These are phyloP conservation scores for Drosophila falleni DNA, from an alignment of 2,888 invertebrate genomes.

Conservation along the genomic window DNA sequence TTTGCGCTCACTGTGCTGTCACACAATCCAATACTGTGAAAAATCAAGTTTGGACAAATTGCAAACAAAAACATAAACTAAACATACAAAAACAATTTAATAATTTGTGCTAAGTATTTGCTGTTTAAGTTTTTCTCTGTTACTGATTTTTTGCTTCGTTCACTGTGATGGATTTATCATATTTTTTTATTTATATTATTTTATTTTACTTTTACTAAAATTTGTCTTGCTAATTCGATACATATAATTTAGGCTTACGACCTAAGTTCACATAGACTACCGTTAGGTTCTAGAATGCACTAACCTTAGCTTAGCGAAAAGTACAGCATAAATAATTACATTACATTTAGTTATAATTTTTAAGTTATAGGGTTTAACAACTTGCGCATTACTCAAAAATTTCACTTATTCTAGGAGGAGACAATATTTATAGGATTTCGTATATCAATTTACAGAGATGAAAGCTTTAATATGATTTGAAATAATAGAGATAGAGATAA, in stretches of 20 bases:
- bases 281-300: slow-evolving; percentile 83
- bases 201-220: slow-evolving; percentile 68
- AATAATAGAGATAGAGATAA: slow-evolving; percentile 36
- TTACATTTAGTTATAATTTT: slow-evolving; percentile 58
- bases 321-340: slow-evolving; percentile 79
- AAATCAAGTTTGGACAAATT: slow-evolving; percentile 51
- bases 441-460: slow-evolving; percentile 47
- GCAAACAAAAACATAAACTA: slow-evolving; percentile 37
- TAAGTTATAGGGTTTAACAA: slow-evolving; percentile 63
- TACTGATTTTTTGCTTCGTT: slow-evolving; percentile 18
- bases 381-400: slow-evolving; percentile 50
- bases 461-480: slow-evolving; percentile 28
- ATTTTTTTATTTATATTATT: slow-evolving; percentile 13
- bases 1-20: slow-evolving; percentile 52
- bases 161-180: slow-evolving; percentile 37
- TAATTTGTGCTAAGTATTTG: slow-evolving; percentile 75
- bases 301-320: slow-evolving; percentile 84
- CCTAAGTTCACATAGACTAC: slow-evolving; percentile 75
- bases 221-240: slow-evolving; percentile 78
- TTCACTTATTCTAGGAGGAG: slow-evolving; percentile 48
- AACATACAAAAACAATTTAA: slow-evolving; percentile 55
- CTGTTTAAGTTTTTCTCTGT: slow-evolving; percentile 41
- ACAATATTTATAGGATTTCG: slow-evolving; percentile 50
- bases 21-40: slow-evolving; percentile 50
- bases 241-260: slow-evolving; percentile 72